Percentiles rank a stretch among this genome's conserved stretches.
Evolutionary conservation across 2,113 vertebrate genomes (phyloP).

Genomic region (Pygoscelis antarcticus): DNA sequence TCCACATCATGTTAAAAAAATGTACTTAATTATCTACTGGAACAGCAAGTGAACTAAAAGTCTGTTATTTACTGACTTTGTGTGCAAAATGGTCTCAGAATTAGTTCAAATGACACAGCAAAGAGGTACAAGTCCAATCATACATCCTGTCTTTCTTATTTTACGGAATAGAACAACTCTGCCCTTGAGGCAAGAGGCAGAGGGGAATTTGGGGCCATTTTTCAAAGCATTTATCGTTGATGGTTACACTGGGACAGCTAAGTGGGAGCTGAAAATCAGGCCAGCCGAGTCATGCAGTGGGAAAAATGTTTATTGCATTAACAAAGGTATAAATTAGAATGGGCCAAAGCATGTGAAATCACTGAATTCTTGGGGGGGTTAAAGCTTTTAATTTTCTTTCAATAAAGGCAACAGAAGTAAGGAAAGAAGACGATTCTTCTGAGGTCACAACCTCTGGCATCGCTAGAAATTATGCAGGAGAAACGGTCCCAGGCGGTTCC

Average conservation of each 20-base stretch:
- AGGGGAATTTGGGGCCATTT: conserved; percentile 20
- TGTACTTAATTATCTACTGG: neutral
- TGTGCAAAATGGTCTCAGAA: neutral
- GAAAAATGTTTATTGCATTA: conserved; percentile 28
- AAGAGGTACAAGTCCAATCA: neutral
- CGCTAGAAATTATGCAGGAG: neutral
- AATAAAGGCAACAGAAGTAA: neutral
- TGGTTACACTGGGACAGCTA: neutral
- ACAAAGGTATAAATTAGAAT: conserved; percentile 33
- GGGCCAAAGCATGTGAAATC: neutral
- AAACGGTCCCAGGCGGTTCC: neutral
- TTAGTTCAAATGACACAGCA: neutral
- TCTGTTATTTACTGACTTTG: neutral
- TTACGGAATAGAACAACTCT: neutral
- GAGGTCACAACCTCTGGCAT: neutral
- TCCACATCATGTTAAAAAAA: neutral
- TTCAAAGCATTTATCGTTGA: conserved; percentile 14
- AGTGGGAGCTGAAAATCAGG: neutral
- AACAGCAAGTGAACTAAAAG: neutral
- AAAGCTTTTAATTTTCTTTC: conserved; percentile 27
- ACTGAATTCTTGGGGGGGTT: neutral
- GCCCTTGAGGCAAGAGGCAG: neutral
- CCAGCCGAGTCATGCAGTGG: neutral
- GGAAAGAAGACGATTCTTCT: neutral
- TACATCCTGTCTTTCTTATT: neutral